Percentiles rank a stretch among this genome's conserved stretches.
Evolutionary conservation across 2,888 invertebrate species (phyloP).

Genomic region (Nephrotoma guestfalica): DNA sequence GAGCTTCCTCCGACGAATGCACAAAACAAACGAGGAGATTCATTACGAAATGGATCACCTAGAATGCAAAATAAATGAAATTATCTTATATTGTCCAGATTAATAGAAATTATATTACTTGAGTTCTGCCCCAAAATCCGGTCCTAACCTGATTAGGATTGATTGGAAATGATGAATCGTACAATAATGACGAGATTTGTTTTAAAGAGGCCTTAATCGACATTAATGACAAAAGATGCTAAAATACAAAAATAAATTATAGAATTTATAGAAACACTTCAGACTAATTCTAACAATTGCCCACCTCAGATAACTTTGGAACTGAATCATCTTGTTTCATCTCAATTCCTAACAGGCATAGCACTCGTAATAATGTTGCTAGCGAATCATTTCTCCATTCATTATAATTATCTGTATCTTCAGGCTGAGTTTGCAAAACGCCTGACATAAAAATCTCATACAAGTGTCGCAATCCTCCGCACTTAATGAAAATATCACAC

Average conservation of each 20-base stretch:
- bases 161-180: conserved; percentile 68
- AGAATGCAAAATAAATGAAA: conserved; percentile 27
- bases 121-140: conserved; percentile 84
- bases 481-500: conserved; percentile 69
- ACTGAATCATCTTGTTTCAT: conserved; percentile 36
- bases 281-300: not conserved
- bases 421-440: conserved; percentile 59
- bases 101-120: conserved; percentile 31
- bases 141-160: conserved; percentile 78
- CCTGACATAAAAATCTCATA: conserved; percentile 88
- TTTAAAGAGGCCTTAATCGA: conserved; percentile 70
- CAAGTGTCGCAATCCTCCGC: conserved; percentile 74
- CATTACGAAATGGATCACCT: conserved; percentile 77
- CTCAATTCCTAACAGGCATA: conserved; percentile 70
- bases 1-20: conserved; percentile 69
- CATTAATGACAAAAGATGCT: conserved; percentile 58
- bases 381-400: conserved; percentile 94
- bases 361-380: conserved; percentile 68
- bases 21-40: conserved; percentile 86
- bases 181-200: conserved; percentile 71
- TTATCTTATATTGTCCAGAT: not conserved
- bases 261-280: conserved; percentile 39
- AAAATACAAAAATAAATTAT: conserved; percentile 23
- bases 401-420: conserved; percentile 36
- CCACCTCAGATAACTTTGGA: conserved; percentile 32